Base-by-base conservation (phyloP, 2,888 invertebrate species). In the Cataglyphis cursor region DNA sequence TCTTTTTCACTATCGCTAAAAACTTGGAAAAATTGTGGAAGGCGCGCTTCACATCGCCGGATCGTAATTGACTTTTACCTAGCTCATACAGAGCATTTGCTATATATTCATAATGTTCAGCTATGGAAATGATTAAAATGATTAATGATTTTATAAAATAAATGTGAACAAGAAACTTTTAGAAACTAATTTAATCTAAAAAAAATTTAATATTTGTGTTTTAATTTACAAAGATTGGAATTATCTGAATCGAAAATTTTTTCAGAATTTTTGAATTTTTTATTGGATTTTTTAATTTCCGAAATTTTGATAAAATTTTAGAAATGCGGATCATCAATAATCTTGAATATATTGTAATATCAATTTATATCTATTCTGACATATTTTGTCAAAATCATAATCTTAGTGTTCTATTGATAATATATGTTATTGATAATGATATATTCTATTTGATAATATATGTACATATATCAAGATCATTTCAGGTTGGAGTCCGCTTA, bases 11-110 rank as follows among this genome's bases (percentile, higher is more conserved):
- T 0, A 91, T 78, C 0, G 89, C 90, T 18, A 94, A 83, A 57
- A 92, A 88, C 57, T 91, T 92, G 0, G 87, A 87, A 12, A 94
- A 92, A 21, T 73, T 86, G 3, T 88, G 76, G 18, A 93, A 80
- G 4, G 93, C 93, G 5, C 66, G 76, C 24, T 88, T 68, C 1
- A 87, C 41, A 8, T 92, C 81, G 9, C 89, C 88, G 1, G 87
- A 85, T 0, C 85, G 78, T 0, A 91, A 35, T 18, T 91, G 87
- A 75, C 85, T 89, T 35, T 87, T 91, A 0, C 93, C 94, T 1
- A 93, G 86, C 64, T 92, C 91, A 48, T 88, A 86, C 4, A 92
- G 76, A 4, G 91, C 90, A 0, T 91, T 88, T 0, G 89, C 88
- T 4, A 92, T 73, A 24, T 90, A 87, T 48, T 91, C 88, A 0